These are phyloP conservation scores for Frankliniella intonsa DNA, from an alignment of 2,888 invertebrate species.

Conservation along the genomic window DNA sequence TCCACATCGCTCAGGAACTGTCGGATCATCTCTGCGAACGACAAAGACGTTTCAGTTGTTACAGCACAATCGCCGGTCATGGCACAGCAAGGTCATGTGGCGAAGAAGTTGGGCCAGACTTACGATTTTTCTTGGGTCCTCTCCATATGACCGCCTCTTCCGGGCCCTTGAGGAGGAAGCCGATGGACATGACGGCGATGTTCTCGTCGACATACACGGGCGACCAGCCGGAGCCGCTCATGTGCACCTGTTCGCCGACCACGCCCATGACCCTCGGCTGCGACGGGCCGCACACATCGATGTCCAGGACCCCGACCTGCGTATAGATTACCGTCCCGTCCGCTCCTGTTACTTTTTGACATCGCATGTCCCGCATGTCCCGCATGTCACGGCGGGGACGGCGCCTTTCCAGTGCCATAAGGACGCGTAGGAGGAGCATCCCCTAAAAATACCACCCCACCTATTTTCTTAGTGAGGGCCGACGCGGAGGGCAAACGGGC, in stretches of 20 bases:
- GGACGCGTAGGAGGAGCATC: too few species aligned
- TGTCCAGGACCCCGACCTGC: conserved; percentile 88
- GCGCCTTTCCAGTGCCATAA: too few species aligned
- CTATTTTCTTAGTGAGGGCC: too few species aligned
- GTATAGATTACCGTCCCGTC: conserved; percentile 34
- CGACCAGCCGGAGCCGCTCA: conserved; percentile 95
- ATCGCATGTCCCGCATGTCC: too few species aligned
- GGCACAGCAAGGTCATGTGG: too few species aligned
- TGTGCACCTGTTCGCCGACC: conserved; percentile 87
- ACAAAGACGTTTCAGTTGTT: background rate
- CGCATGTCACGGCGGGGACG: too few species aligned
- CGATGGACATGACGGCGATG: conserved; percentile 94
- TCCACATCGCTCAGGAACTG: conserved; percentile 94
- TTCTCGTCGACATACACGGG: conserved; percentile 95
- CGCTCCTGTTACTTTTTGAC: too few species aligned
- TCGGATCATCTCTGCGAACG: conserved; percentile 75
- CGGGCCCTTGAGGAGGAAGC: conserved; percentile 77
- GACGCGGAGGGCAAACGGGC: too few species aligned
- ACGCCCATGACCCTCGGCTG: conserved; percentile 92
- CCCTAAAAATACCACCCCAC: too few species aligned
- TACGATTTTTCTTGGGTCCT: conserved; percentile 96
- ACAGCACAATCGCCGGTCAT: too few species aligned
- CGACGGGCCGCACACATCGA: conserved; percentile 98
- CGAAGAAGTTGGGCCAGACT: conserved; percentile 9
- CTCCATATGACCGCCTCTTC: conserved; percentile 99